Percentiles rank a stretch among this genome's conserved stretches.
phyloP scores from a whole-genome alignment of 2,888 invertebrate species.

The Chymomyza caudatula region DNA sequence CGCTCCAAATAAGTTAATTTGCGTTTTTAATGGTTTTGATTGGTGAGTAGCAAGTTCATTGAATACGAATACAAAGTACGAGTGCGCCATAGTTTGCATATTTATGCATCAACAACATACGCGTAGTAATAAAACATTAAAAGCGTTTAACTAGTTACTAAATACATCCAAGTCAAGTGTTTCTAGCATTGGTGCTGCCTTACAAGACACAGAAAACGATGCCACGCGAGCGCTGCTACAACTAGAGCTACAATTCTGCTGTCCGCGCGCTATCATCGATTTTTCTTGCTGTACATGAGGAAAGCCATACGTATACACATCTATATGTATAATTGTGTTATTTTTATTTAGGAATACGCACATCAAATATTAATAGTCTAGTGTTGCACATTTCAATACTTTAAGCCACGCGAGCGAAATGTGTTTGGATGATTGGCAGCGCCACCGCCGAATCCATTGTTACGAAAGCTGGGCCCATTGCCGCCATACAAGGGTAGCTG shows the following conservation, averaged over 20 bases:
- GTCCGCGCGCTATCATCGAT: background rate
- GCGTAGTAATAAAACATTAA: background rate
- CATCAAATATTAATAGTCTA: slow-evolving; percentile 32
- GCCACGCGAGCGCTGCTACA: background rate
- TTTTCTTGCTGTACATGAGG: background rate
- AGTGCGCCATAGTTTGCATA: background rate
- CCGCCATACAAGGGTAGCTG: slow-evolving; percentile 33
- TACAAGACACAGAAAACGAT: background rate
- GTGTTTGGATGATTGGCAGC: slow-evolving; percentile 58
- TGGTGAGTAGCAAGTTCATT: slow-evolving; percentile 74
- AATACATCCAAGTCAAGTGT: background rate
- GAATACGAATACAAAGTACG: slow-evolving; percentile 26
- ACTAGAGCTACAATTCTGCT: background rate
- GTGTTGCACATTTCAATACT: slow-evolving; percentile 57
- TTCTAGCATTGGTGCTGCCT: background rate
- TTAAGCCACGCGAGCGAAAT: slow-evolving; percentile 74
- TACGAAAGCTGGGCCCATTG: slow-evolving; percentile 47
- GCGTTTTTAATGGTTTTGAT: slow-evolving; percentile 63
- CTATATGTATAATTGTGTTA: background rate
- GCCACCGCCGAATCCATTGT: slow-evolving; percentile 46
- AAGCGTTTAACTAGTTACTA: background rate
- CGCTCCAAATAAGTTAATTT: slow-evolving; percentile 62
- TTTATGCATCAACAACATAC: background rate
- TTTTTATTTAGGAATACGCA: slow-evolving; percentile 45
- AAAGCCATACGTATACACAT: background rate